A percentile compares a stretch with the other conserved stretches of the same genome.
phyloP scores from a whole-genome alignment of 35 echinoderm and acorn worm genomes.

The Stichopus chloronotus region DNA sequence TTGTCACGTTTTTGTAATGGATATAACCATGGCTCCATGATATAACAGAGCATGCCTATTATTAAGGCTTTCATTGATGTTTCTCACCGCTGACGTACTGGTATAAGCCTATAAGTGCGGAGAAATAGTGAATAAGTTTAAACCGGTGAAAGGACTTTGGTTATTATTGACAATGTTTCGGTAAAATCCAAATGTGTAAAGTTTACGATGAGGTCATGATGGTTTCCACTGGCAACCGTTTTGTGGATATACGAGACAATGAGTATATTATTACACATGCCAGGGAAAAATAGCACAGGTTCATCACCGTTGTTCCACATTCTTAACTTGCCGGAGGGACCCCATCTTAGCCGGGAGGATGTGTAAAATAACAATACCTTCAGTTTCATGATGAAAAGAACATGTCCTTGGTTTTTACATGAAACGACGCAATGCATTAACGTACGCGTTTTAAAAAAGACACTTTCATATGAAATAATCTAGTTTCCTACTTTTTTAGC shows the following conservation, averaged over 20 bases:
- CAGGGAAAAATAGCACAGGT: neutral
- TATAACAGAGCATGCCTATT: neutral
- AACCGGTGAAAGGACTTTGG: neutral
- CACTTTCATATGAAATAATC: no score
- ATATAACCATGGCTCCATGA: neutral
- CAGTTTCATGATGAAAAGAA: neutral
- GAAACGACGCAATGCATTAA: no score
- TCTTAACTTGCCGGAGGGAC: neutral
- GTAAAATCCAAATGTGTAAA: neutral
- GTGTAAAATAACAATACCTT: neutral
- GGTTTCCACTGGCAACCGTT: constrained; percentile 4
- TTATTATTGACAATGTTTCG: neutral
- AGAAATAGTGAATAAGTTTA: neutral
- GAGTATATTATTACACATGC: neutral
- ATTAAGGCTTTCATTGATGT: neutral
- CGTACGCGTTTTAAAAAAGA: no score
- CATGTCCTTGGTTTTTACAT: neutral
- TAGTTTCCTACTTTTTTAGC: no score
- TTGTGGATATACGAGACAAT: neutral
- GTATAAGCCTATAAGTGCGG: neutral
- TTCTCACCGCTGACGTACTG: neutral
- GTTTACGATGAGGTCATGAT: neutral
- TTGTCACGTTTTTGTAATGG: constrained; percentile 21
- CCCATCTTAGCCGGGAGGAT: neutral
- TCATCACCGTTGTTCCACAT: neutral